These are phyloP conservation scores for Drosophila formosana DNA, from an alignment of 2,888 invertebrate species.

Conservation along the genomic window DNA sequence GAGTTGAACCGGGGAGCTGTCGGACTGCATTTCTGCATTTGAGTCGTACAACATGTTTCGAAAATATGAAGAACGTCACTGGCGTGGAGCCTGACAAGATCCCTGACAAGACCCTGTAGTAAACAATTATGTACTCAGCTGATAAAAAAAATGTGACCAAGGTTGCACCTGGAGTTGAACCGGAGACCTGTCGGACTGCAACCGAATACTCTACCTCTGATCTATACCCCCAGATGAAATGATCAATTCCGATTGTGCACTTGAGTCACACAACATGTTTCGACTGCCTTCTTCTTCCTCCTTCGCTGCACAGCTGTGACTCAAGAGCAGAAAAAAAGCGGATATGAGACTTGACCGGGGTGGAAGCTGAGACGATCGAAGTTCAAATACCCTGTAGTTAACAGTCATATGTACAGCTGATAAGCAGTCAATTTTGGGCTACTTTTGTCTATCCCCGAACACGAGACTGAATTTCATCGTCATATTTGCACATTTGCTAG, in stretches of 20 bases:
- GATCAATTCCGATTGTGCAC: background rate
- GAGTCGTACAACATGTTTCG: background rate
- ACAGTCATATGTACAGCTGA: background rate
- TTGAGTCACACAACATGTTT: conserved; percentile 7
- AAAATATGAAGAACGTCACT: too few relatives aligned
- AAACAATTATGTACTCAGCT: background rate
- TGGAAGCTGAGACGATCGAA: background rate
- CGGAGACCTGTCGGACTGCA: conserved; percentile 80
- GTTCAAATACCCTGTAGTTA: conserved; percentile 1
- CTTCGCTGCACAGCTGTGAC: conserved; percentile 7
- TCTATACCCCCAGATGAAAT: conserved; percentile 67
- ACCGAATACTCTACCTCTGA: conserved; percentile 78
- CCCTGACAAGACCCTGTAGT: too few relatives aligned
- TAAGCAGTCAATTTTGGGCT: background rate
- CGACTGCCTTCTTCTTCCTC: background rate
- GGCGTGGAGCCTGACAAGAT: too few relatives aligned
- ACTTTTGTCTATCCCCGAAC: background rate
- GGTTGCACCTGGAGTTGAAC: conserved; percentile 64
- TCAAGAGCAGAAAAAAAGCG: conserved; percentile 32
- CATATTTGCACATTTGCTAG: background rate
- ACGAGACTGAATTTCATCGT: background rate
- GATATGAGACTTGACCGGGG: conserved; percentile 20
- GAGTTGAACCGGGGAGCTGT: conserved; percentile 76
- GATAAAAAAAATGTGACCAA: background rate
- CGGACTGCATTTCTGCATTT: conserved; percentile 66